A percentile compares a stretch with the other conserved stretches of the same genome.
These are phyloP conservation scores for Pemphredon lugubris DNA, from an alignment of 2,888 invertebrate species.

Conservation along the genomic window DNA sequence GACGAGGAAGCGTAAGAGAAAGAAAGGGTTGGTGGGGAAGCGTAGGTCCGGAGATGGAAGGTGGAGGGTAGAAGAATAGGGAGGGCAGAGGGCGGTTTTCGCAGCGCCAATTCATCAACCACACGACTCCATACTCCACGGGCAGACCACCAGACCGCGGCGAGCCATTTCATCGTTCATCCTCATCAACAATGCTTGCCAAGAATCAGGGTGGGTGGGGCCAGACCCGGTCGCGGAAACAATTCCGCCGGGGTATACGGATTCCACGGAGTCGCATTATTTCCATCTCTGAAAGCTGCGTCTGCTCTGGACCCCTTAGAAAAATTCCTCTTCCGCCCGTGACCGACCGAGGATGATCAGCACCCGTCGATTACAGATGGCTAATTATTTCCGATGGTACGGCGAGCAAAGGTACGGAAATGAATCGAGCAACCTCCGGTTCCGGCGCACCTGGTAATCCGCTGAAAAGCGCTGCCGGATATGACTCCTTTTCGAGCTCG, in stretches of 20 bases:
- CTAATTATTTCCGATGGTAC: constrained; percentile 60
- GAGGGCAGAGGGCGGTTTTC: constrained; percentile 57
- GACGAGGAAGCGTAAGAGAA: neutral
- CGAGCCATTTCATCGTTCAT: constrained; percentile 72
- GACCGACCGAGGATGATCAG: constrained; percentile 50
- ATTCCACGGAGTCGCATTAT: constrained; percentile 64
- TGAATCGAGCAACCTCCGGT: constrained; percentile 45
- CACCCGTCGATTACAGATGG: constrained; percentile 49
- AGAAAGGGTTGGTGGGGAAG: neutral
- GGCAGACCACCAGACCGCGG: constrained; percentile 52
- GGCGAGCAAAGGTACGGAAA: constrained; percentile 36
- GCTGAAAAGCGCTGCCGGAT: constrained; percentile 22
- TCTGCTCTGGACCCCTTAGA: constrained; percentile 25
- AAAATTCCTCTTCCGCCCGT: constrained; percentile 32
- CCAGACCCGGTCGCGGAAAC: constrained; percentile 55
- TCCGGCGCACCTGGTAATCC: constrained; percentile 36
- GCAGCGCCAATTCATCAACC: constrained; percentile 71
- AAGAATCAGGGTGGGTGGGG: constrained; percentile 65
- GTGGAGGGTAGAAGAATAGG: constrained; percentile 39
- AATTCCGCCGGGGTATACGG: constrained; percentile 63
- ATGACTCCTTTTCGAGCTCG: constrained; percentile 20
- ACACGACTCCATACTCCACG: constrained; percentile 60
- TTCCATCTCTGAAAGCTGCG: constrained; percentile 47
- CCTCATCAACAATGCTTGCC: constrained; percentile 73
- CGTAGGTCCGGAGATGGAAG: constrained; percentile 21